Evolutionary conservation across 1,140 invertebrate species (phyloP).

Genomic region (Vollenhovia emeryi): DNA sequence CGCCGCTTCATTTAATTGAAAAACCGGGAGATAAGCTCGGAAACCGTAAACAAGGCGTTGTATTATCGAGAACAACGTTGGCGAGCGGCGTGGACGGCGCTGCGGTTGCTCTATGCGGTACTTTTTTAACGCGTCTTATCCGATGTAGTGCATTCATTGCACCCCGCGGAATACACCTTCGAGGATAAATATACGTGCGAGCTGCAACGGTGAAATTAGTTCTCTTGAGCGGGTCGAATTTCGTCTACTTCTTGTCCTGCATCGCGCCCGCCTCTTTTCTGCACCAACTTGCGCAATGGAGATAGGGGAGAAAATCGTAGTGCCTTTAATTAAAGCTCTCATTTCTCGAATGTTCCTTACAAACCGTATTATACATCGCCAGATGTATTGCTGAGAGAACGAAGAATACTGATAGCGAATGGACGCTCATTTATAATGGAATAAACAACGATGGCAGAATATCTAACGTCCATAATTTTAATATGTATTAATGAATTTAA

Average conservation of each 20-base stretch:
- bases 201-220: conserved; percentile 61
- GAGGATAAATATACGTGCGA: conserved; percentile 46
- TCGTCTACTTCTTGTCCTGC: conserved; percentile 46
- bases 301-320: not conserved
- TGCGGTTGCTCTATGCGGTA: conserved; percentile 21
- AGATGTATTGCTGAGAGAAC: conserved; percentile 23
- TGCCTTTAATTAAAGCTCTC: conserved; percentile 66
- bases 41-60: conserved; percentile 41
- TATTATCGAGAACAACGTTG: conserved; percentile 29
- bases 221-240: conserved; percentile 54
- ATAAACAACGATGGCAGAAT: not conserved
- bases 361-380: conserved; percentile 22
- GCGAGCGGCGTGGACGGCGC: not conserved
- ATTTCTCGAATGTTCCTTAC: conserved; percentile 45
- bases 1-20: conserved; percentile 54
- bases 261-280: not conserved
- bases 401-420: conserved; percentile 4
- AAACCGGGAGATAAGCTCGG: conserved; percentile 31
- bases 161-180: conserved; percentile 13
- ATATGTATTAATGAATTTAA: not conserved
- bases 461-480: not conserved
- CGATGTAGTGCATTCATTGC: conserved; percentile 53
- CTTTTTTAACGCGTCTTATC: conserved; percentile 48
- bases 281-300: not conserved
- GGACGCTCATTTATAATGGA: conserved; percentile 2